A percentile compares a stretch with the other conserved stretches of the same genome.
Evolutionary conservation across 2,113 vertebrate genomes (phyloP).

Genomic region (Tringa solitaria): DNA sequence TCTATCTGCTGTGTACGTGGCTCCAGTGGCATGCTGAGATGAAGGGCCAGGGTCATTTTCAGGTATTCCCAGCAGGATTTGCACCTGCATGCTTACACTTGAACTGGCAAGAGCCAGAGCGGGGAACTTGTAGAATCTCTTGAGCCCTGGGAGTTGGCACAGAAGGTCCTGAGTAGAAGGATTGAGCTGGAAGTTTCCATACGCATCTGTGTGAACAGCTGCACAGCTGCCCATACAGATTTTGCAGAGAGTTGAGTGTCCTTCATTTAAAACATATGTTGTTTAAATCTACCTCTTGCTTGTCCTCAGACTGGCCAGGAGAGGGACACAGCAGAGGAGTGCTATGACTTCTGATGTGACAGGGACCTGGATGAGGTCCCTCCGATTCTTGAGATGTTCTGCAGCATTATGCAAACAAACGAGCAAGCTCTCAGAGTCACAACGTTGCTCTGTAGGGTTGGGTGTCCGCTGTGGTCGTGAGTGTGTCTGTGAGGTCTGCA

Average conservation of each 20-base stretch:
- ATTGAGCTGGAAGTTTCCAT: accelerated
- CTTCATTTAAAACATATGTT: not conserved
- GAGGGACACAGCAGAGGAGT: not conserved
- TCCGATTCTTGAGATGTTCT: not conserved
- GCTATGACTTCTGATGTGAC: not conserved
- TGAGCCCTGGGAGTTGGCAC: not conserved
- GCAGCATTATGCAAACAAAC: accelerated
- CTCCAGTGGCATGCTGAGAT: not conserved
- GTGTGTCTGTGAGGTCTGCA: not conserved
- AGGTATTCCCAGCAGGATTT: not conserved
- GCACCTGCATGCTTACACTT: not conserved
- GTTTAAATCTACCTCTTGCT: not conserved
- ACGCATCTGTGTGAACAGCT: not conserved
- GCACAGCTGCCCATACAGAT: not conserved
- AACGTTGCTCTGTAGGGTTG: not conserved
- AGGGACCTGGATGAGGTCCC: not conserved
- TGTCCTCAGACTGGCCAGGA: not conserved
- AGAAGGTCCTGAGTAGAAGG: not conserved
- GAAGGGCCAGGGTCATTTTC: not conserved
- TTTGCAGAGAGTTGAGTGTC: not conserved
- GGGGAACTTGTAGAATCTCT: not conserved
- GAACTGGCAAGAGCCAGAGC: not conserved
- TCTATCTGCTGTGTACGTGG: accelerated
- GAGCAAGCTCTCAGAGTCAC: not conserved
- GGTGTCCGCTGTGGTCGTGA: not conserved